A percentile compares a stretch with the other conserved stretches of the same genome.
These are phyloP conservation scores for Melitaea athalia DNA, from an alignment of 2,888 invertebrate species.

Conservation along the genomic window DNA sequence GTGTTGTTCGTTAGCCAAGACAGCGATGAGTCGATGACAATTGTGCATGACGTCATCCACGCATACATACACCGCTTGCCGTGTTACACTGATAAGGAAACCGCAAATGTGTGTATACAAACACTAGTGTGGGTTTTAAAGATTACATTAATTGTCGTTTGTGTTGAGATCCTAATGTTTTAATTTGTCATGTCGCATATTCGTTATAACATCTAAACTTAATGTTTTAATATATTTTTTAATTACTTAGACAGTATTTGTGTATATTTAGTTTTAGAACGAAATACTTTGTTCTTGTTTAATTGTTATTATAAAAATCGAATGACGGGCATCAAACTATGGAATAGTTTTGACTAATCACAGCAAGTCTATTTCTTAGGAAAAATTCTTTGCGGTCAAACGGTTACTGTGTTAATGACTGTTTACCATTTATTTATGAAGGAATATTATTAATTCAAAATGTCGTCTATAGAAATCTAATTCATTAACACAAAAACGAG, in stretches of 20 bases:
- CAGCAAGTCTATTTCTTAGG: background rate
- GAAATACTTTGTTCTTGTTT: background rate
- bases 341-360: conserved; percentile 2
- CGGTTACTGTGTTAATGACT: background rate
- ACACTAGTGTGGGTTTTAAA: conserved; percentile 55
- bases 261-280: background rate
- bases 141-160: conserved; percentile 56
- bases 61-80: conserved; percentile 45
- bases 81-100: conserved; percentile 58
- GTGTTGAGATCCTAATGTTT: conserved; percentile 46
- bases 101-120: conserved; percentile 55
- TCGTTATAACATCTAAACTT: conserved; percentile 32
- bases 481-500: background rate
- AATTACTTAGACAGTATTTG: background rate
- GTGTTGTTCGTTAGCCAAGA: conserved; percentile 74
- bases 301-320: background rate
- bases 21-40: conserved; percentile 78
- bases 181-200: conserved; percentile 35
- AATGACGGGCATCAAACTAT: background rate
- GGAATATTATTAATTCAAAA: background rate
- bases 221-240: conserved; percentile 15
- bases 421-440: conserved; percentile 1
- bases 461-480: background rate
- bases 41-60: conserved; percentile 71
- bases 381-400: background rate